Conservation (phyloP, 2,113 vertebrate species). For the Phylloscopus trochiloides region DNA sequence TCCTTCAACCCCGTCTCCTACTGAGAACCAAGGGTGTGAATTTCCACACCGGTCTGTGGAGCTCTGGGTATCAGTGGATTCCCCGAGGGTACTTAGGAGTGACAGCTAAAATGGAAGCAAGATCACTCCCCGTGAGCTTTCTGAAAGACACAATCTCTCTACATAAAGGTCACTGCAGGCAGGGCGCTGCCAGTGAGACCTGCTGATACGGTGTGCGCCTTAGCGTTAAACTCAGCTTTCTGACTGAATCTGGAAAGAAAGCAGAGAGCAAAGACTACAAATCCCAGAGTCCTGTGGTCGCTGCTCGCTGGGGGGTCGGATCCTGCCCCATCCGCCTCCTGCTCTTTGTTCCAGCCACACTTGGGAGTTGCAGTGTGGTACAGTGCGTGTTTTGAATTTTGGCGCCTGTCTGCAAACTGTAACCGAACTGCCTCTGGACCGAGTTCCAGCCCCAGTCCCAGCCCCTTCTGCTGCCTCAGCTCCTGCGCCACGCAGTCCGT, state of each 20-base stretch:
- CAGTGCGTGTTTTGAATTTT: constrained; percentile 57
- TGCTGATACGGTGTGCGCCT: rapidly evolving
- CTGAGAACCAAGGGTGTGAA: neutral
- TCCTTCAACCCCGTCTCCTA: rapidly evolving
- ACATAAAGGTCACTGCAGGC: rapidly evolving
- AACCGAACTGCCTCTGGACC: neutral
- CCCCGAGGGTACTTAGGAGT: rapidly evolving
- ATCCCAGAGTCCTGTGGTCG: neutral
- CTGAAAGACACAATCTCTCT: neutral
- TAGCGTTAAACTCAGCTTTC: rapidly evolving
- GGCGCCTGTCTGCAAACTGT: constrained; percentile 11
- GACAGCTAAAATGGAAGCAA: neutral
- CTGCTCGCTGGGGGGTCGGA: rapidly evolving
- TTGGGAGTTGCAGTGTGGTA: neutral
- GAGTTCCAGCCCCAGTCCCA: neutral
- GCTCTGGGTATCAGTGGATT: rapidly evolving
- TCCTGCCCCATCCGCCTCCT: neutral
- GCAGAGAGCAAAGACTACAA: neutral
- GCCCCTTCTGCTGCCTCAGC: neutral
- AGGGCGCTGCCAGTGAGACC: neutral
- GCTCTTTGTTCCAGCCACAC: neutral
- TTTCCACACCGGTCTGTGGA: rapidly evolving
- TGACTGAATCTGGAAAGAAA: rapidly evolving
- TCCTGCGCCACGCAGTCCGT: neutral
- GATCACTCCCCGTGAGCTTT: rapidly evolving